A percentile compares a stretch with the other conserved stretches of the same genome.
These are phyloP conservation scores for Bruchidius siliquastri DNA, from an alignment of 2,888 invertebrate genomes.

Conservation along the genomic window DNA sequence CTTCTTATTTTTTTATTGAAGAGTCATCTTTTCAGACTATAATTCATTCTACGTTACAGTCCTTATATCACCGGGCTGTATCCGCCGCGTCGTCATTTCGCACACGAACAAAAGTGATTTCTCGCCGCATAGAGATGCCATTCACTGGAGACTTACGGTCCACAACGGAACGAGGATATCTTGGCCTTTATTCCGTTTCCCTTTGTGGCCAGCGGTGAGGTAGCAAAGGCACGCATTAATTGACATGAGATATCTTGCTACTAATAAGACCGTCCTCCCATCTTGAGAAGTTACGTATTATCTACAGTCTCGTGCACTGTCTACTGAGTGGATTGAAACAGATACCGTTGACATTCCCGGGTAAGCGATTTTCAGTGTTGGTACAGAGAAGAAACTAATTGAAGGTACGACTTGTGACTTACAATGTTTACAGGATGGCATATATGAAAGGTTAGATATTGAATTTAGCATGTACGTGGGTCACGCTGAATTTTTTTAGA, in stretches of 20 bases:
- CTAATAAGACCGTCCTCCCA: constrained; percentile 29
- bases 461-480: no score
- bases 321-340: neutral
- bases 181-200: neutral
- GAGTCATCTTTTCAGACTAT: no score
- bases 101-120: constrained; percentile 18
- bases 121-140: constrained; percentile 25
- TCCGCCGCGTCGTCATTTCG: neutral
- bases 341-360: neutral
- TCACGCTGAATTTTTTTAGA: no score
- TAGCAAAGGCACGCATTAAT: constrained; percentile 26
- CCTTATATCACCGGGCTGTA: neutral
- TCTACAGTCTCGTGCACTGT: constrained; percentile 11
- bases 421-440: neutral
- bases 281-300: constrained; percentile 26
- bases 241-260: constrained; percentile 30
- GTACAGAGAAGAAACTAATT: neutral
- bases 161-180: constrained; percentile 25
- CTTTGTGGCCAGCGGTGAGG: neutral
- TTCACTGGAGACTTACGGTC: constrained; percentile 22
- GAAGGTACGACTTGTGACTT: neutral
- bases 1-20: no score
- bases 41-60: neutral
- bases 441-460: no score
- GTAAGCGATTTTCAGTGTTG: neutral